Base-by-base conservation (phyloP, 2,888 invertebrate genomes). In the Micropterix aruncella region DNA sequence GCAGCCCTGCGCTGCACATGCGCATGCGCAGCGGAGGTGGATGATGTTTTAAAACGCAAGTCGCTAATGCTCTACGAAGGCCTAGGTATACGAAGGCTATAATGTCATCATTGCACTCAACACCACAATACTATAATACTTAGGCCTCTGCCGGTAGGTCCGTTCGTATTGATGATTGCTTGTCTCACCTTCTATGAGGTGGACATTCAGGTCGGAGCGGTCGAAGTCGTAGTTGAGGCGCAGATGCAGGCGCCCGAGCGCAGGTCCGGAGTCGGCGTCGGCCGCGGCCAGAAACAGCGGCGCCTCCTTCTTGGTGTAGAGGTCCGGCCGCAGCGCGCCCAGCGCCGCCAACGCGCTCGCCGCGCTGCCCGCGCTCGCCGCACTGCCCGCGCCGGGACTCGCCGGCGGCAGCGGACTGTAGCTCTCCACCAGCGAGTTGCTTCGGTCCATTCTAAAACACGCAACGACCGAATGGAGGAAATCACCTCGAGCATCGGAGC, bases 121-220 rank as follows among this genome's bases (percentile, higher is more conserved):
- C n/a, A n/a, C n/a, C n/a, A n/a, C n/a, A n/a, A n/a, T n/a, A n/a
- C n/a, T n/a, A n/a, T n/a, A n/a, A n/a, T n/a, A n/a, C n/a, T n/a
- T n/a, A n/a, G n/a, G n/a, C 16, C 7, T 12, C 38, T 18, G 15
- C 16, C 37, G 38, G 18, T 40, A 39, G 51, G 55, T 57, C n/a
- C n/a, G n/a, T n/a, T n/a, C n/a, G n/a, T n/a, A n/a, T n/a, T n/a
- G n/a, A n/a, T n/a, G n/a, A n/a, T n/a, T n/a, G n/a, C n/a, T n/a
- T n/a, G n/a, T n/a, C n/a, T n/a, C n/a, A 87, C 88, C 88, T 80
- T 92, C 91, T 63, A 92, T 91, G 52, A 92, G 71, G 66, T 92
- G 90, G n/a, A 91, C 84, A 52, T 89, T 83, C 52, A 93, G 72
- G 62, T 93, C 92, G 14, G 90, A 91, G 50, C 87, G 75, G 60